These are phyloP conservation scores for Mirounga angustirostris DNA, from an alignment of 2,113 vertebrate species.

Conservation along the genomic window DNA sequence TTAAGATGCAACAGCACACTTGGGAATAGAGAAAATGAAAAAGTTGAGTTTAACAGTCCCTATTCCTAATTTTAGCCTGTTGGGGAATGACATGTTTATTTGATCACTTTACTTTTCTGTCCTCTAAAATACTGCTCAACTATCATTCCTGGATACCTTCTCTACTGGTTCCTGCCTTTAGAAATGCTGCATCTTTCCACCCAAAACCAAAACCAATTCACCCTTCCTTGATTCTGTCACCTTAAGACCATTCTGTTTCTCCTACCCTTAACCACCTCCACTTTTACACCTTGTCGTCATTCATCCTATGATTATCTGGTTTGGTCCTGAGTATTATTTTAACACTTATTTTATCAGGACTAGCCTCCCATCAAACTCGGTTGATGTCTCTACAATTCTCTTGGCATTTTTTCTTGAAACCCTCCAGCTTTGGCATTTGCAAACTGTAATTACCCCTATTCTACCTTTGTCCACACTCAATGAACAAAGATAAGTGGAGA, in stretches of 20 bases:
- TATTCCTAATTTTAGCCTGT: neutral
- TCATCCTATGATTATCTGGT: neutral
- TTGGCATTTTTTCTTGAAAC: neutral
- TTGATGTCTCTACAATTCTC: neutral
- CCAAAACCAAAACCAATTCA: neutral
- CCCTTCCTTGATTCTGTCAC: neutral
- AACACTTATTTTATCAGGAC: neutral
- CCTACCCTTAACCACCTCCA: neutral
- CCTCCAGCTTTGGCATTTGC: neutral
- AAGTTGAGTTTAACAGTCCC: neutral
- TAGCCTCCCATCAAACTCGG: neutral
- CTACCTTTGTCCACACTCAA: neutral
- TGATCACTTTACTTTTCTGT: neutral
- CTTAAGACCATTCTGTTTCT: neutral
- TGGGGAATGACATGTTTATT: neutral
- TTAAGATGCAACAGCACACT: neutral
- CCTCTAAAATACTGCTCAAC: neutral
- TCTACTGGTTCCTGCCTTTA: neutral
- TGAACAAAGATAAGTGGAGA: neutral
- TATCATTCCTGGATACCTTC: neutral
- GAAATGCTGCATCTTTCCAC: neutral
- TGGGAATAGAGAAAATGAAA: neutral
- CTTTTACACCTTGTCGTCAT: neutral
- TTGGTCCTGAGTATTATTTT: neutral
- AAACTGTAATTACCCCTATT: neutral